These are phyloP conservation scores for Tachystola acroxantha DNA, from an alignment of 2,888 invertebrate genomes.

Conservation along the genomic window DNA sequence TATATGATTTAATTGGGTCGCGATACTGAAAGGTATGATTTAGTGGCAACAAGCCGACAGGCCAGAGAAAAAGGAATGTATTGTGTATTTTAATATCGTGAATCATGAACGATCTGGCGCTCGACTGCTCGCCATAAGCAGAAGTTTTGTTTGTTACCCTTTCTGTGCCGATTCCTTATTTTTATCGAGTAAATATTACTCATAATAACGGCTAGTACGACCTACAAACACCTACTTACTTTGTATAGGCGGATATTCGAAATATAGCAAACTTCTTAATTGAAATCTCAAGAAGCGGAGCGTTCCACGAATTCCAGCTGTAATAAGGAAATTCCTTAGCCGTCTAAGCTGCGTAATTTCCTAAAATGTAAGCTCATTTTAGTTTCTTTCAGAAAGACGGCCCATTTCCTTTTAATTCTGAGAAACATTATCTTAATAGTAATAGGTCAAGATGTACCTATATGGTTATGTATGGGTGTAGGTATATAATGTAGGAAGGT, in stretches of 20 bases:
- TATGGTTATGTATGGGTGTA: too few relatives aligned
- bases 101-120: constrained; percentile 35
- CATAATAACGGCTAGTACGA: background rate
- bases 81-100: constrained; percentile 56
- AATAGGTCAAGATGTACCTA: background rate
- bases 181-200: background rate
- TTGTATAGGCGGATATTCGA: too few relatives aligned
- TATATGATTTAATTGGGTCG: constrained; percentile 19
- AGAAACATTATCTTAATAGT: constrained; percentile 4
- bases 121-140: constrained; percentile 18
- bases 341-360: background rate
- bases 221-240: background rate
- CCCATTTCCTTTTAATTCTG: constrained; percentile 3
- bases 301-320: background rate
- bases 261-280: background rate
- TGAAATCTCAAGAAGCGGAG: background rate
- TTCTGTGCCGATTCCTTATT: background rate
- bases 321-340: constrained; percentile 1
- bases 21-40: constrained; percentile 18
- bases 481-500: background rate
- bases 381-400: background rate
- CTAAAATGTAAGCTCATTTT: background rate
- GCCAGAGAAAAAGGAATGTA: constrained; percentile 38
- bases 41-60: constrained; percentile 24
- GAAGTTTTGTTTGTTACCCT: constrained; percentile 11